Conservation (phyloP, 2,113 vertebrate genomes). For the Silurus asotus region DNA sequence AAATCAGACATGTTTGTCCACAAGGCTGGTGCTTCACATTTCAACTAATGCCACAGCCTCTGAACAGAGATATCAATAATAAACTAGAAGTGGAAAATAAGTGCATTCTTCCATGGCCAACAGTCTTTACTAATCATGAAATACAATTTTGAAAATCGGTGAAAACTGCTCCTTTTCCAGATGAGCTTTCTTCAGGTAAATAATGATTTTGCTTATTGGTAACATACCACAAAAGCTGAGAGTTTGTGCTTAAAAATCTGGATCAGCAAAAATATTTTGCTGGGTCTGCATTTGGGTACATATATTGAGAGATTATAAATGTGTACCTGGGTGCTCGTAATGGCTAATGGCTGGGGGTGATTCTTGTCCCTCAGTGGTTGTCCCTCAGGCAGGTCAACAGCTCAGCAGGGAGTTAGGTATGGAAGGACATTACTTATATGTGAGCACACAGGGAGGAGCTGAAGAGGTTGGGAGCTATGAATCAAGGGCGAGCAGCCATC, state of each 20-base stretch:
- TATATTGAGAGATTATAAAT: slow-evolving; percentile 32
- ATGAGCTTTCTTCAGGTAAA: background rate
- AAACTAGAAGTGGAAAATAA: background rate
- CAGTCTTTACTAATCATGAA: background rate
- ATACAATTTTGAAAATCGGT: background rate
- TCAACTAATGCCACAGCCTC: background rate
- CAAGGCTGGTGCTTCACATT: background rate
- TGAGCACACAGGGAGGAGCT: slow-evolving; percentile 56
- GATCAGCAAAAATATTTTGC: background rate
- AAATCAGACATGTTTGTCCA: background rate
- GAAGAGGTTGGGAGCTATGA: slow-evolving; percentile 63
- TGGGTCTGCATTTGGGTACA: slow-evolving; percentile 2
- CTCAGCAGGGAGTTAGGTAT: slow-evolving; percentile 45
- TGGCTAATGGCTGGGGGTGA: slow-evolving; percentile 45
- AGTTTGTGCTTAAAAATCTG: background rate
- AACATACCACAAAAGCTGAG: background rate
- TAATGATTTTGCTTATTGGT: background rate
- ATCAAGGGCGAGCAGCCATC: slow-evolving; percentile 64
- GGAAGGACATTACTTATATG: slow-evolving; percentile 59
- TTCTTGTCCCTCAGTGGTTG: slow-evolving; percentile 45
- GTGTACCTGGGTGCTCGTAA: slow-evolving; percentile 40
- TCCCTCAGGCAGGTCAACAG: slow-evolving; percentile 49
- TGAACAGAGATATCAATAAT: background rate
- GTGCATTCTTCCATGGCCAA: background rate
- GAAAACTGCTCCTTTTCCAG: background rate